Evolutionary conservation across 2,113 vertebrate species (phyloP), one percentile per base, ranked within the genome.

Genomic region (Callipepla squamata): DNA sequence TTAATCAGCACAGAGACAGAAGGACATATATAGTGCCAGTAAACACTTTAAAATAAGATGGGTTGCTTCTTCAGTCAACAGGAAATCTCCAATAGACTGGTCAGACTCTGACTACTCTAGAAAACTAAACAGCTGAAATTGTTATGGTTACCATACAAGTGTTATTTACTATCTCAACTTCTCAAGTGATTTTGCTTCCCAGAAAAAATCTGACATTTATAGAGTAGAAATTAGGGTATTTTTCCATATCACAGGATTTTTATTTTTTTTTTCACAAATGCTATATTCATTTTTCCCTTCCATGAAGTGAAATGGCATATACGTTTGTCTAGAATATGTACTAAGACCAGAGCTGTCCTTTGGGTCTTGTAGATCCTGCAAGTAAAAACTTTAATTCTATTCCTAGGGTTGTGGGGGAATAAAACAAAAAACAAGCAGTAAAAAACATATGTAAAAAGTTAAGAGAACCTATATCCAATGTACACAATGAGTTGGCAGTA

Each of bases 321-420:
- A 55, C 74, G 83, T 93, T 88, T 92, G 45, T 61, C 61, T 68
- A 87, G 80, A 22, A n/a, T 57, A 88, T 81, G 44, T 51, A 57
- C 80, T 86, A 69, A 86, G 80, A 90, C 65, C 83, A 76, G 84
- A 92, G 90, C 40, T 92, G 86, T 85, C 83, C 83, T 92, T 79
- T 62, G 80, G 74, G 88, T 83, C 75, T 61, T 86, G 59, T 13
- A 53, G 44, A 67, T 51, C 61, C 85, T 88, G 51, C 63, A 44
- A 38, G 38, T 26, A 50, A 32, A 12, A 50, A 17, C 40, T 53
- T 19, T n/a, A 63, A 65, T 42, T 32, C 76, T 44, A n/a, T 26
- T 19, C 26, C 38, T 79, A 26, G 30, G 21, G 18, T 25, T 78
- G 26, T 30, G 55, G 61, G 34, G 36, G 6, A 14, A 61, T 36